Evolutionary conservation across 2,113 vertebrate genomes (phyloP).

Genomic region (Scalopus aquaticus): DNA sequence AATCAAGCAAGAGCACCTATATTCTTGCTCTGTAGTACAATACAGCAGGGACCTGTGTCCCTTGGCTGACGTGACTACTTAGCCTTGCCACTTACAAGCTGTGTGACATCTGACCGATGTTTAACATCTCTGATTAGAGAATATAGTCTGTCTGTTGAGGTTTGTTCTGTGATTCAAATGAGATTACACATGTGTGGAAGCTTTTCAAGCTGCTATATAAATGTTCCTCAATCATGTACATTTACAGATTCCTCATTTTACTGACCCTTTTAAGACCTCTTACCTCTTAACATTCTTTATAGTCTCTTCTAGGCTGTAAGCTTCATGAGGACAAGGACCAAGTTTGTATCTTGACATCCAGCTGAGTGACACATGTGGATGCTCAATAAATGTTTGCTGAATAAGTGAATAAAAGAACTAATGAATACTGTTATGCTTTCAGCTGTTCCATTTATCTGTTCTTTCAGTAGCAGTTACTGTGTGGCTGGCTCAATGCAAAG

Average conservation of each 20-base stretch:
- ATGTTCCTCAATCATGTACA: not conserved
- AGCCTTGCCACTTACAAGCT: not conserved
- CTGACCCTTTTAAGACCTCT: not conserved
- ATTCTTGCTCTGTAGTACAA: not conserved
- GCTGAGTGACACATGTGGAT: not conserved
- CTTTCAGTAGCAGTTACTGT: not conserved
- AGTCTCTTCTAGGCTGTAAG: not conserved
- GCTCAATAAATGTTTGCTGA: conserved; percentile 42
- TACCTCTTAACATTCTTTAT: not conserved
- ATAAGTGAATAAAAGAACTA: conserved; percentile 32
- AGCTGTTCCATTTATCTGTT: not conserved
- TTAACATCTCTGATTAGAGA: not conserved
- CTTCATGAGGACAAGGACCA: not conserved
- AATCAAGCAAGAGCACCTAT: not conserved
- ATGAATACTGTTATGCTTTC: conserved; percentile 6
- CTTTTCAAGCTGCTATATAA: conserved; percentile 10
- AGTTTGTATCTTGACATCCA: not conserved
- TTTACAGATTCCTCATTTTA: not conserved
- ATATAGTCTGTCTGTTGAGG: not conserved
- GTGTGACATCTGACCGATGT: conserved; percentile 46
- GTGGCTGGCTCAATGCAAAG: not conserved
- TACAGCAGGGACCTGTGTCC: not conserved
- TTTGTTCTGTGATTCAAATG: not conserved
- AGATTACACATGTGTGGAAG: not conserved
- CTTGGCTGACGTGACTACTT: not conserved